Evolutionary conservation across 2,797 vertebrate genomes (phyloP).

Genomic region (Periophthalmus magnuspinnatus): DNA sequence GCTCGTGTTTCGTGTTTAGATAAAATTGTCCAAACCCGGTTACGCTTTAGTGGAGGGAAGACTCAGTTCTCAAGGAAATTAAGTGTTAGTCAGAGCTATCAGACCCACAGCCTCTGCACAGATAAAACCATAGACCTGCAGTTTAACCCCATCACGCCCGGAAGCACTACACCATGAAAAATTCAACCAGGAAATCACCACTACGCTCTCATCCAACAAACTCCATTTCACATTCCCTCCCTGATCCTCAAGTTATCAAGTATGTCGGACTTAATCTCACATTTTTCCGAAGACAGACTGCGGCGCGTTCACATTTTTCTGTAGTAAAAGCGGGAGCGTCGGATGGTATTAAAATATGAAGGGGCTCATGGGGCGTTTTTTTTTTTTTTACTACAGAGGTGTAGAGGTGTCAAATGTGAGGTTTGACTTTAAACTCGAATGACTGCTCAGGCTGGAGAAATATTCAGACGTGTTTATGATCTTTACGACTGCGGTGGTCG

Average conservation of each 20-base stretch:
- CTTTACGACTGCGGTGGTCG: background rate
- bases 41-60: background rate
- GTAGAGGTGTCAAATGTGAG: background rate
- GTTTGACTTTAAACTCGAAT: background rate
- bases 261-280: conserved; percentile 4
- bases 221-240: background rate
- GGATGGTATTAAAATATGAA: conserved; percentile 7
- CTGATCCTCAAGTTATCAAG: background rate
- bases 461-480: background rate
- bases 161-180: background rate
- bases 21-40: background rate
- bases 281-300: background rate
- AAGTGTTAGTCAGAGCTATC: background rate
- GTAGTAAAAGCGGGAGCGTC: background rate
- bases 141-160: conserved; percentile 7
- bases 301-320: background rate
- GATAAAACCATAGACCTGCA: background rate
- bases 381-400: background rate
- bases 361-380: background rate
- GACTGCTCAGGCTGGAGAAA: background rate
- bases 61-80: background rate
- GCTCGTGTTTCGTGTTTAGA: too few species aligned
- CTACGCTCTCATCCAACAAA: background rate
- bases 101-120: background rate
- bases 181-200: background rate